Base-by-base conservation (phyloP, 2,888 invertebrate species). In the Drosophila limbata region DNA sequence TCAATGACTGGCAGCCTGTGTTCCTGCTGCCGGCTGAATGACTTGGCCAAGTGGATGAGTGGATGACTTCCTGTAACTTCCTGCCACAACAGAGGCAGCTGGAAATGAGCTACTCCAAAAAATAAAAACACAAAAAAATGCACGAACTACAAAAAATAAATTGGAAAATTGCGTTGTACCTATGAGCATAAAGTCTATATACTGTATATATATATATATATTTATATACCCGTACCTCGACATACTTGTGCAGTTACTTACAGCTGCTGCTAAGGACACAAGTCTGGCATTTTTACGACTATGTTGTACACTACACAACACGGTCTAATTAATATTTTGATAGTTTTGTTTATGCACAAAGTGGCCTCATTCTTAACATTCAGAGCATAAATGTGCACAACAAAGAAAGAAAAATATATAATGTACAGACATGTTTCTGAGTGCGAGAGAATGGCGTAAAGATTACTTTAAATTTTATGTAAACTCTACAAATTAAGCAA, bases 401-500 rank as follows among this genome's bases (percentile, higher is more conserved):
- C 33, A 47, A 52, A 51, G 45, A 33, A 59, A 4, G 17, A 10
- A 47, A 15, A 33, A 13, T 4, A 13, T 33, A 48, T 28, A 19
- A 68, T 45, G 37, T 52, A 53, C 35, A 55, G 28, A 11, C 9
- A 47, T n/a, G 10, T 55, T 55, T 9, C 39, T n/a, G 37, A 37
- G 51, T 37, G 17, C 9, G n/a, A n/a, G n/a, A n/a, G n/a, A n/a
- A n/a, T n/a, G n/a, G n/a, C n/a, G 4, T 59, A 71, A 70, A 70
- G 74, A 74, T 68, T 77, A 77, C 63, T 72, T 71, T 74, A 55
- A 77, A 77, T 76, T 78, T 71, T 66, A 72, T 72, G 73, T 77
- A 70, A 79, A 78, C 83, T 70, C 56, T 66, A 76, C 75, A 86
- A 83, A 87, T 86, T 80, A 82, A 82, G 86, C 77, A 84, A 78